Evolutionary conservation across 2,113 vertebrate species (phyloP).

Genomic region (Cyanoderma ruficeps): DNA sequence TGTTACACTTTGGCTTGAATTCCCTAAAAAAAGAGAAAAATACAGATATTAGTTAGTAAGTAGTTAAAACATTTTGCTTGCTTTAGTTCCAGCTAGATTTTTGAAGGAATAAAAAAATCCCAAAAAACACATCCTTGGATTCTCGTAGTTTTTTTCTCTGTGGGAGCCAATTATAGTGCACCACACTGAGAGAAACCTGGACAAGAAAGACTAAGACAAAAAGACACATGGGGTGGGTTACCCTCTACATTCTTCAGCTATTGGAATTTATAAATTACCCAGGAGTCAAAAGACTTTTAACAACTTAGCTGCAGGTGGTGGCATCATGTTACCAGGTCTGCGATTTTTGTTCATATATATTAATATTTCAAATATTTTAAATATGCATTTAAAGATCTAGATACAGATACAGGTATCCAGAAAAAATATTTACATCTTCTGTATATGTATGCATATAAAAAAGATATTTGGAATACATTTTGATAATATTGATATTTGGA

Average conservation of each 20-base stretch:
- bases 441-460: neutral
- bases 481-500: neutral
- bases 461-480: neutral
- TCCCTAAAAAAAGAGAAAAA: conserved; percentile 69
- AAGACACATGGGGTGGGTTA: conserved; percentile 55
- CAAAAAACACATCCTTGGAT: conserved; percentile 35
- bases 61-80: conserved; percentile 67
- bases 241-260: conserved; percentile 38
- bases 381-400: neutral
- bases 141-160: conserved; percentile 62
- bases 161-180: conserved; percentile 77
- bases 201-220: conserved; percentile 71
- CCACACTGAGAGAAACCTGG: conserved; percentile 63
- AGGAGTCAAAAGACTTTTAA: conserved; percentile 72
- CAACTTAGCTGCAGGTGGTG: conserved; percentile 56
- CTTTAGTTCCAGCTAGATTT: conserved; percentile 64
- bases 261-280: conserved; percentile 70
- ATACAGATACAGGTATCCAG: neutral
- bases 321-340: conserved; percentile 24
- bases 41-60: conserved; percentile 17
- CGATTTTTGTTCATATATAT: neutral
- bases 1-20: conserved; percentile 82
- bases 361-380: neutral
- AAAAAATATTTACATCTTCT: neutral
- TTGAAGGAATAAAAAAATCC: neutral